Evolutionary conservation across 1,140 invertebrate species (phyloP).

Genomic region (Sminthurinus signatus): DNA sequence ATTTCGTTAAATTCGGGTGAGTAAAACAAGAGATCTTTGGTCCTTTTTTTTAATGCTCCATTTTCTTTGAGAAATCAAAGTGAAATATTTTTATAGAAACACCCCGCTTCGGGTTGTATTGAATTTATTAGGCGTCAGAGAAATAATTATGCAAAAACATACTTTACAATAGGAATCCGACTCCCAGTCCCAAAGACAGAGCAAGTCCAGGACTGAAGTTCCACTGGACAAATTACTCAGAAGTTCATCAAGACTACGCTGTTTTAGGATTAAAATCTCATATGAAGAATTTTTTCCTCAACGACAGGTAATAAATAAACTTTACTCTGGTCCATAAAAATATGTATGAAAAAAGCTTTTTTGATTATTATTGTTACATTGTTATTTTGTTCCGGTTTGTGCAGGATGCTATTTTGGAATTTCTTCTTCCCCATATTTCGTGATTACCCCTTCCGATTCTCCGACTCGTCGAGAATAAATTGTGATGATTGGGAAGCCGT

Average conservation of each 20-base stretch:
- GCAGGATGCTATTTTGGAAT: slow-evolving; percentile 44
- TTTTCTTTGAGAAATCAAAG: background rate
- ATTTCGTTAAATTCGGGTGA: slow-evolving; percentile 49
- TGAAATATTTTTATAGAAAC: no score
- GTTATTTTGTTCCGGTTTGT: slow-evolving; percentile 3
- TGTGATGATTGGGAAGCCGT: slow-evolving; percentile 35
- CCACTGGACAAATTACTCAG: slow-evolving; percentile 40
- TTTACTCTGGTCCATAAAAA: no score
- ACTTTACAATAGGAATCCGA: slow-evolving; percentile 14
- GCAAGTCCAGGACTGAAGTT: slow-evolving; percentile 14
- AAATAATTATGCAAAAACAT: no score
- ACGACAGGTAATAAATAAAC: no score
- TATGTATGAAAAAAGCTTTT: no score
- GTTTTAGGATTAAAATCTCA: slow-evolving; percentile 39
- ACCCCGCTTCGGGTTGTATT: no score
- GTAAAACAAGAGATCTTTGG: no score
- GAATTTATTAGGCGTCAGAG: no score
- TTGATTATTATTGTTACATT: background rate
- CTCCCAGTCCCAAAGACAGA: slow-evolving; percentile 7
- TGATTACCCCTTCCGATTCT: slow-evolving; percentile 40
- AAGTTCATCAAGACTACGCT: slow-evolving; percentile 41
- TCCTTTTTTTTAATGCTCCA: no score
- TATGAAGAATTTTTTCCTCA: slow-evolving; percentile 41
- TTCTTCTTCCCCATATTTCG: slow-evolving; percentile 44
- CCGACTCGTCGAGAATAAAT: background rate